phyloP scores from a whole-genome alignment of 2,113 vertebrate species.

The Podiceps cristatus region DNA sequence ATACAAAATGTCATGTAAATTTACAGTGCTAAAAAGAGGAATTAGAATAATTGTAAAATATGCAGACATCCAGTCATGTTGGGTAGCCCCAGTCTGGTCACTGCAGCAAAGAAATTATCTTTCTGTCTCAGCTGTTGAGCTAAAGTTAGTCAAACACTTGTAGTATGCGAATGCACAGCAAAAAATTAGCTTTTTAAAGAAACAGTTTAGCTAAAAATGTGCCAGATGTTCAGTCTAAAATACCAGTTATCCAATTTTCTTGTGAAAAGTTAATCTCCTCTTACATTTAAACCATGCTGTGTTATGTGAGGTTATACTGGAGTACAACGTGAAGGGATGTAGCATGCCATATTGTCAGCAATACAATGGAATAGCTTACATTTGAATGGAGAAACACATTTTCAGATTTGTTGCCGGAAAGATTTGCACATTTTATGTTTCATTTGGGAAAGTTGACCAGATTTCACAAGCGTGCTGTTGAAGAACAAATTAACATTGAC shows the following conservation, averaged over 20 bases:
- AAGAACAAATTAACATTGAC: conserved; percentile 10
- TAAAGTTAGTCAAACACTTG: not conserved
- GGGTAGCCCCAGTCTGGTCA: not conserved
- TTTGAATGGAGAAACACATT: not conserved
- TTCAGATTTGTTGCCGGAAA: conserved; percentile 19
- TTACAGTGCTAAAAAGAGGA: not conserved
- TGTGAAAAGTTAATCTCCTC: conserved; percentile 55
- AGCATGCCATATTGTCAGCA: conserved; percentile 45
- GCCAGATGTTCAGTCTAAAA: conserved; percentile 66
- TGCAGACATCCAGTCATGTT: not conserved
- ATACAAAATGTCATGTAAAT: not conserved
- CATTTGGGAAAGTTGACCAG: not conserved
- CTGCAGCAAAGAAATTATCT: not conserved
- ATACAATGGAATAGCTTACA: not conserved
- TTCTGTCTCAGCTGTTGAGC: not conserved
- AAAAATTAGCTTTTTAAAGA: not conserved
- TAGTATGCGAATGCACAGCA: not conserved
- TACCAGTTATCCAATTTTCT: conserved; percentile 62
- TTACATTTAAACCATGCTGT: conserved; percentile 61
- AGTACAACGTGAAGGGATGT: not conserved
- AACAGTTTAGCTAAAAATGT: conserved; percentile 41
- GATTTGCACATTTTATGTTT: conserved; percentile 30
- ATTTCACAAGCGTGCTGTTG: conserved; percentile 40
- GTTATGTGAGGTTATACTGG: conserved; percentile 46
- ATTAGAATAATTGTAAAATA: not conserved